Conservation (phyloP, 35 echinoderm and acorn worm genomes). For the Lytechinus pictus region DNA sequence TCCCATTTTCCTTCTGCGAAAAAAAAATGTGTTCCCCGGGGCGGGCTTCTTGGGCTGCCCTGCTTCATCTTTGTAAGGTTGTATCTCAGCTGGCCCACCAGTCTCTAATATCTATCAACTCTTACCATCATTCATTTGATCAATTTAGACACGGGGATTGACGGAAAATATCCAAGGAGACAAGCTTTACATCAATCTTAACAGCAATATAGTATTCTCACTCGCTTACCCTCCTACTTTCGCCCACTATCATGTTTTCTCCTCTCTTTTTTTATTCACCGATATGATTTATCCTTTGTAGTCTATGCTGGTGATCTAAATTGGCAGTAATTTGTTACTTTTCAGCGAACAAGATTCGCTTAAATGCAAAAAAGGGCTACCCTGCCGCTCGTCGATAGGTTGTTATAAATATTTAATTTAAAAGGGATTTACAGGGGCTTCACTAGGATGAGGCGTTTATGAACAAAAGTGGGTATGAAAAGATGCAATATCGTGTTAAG, state of each 20-base stretch:
- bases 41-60: neutral
- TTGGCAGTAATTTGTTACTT: conserved; percentile 4
- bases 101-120: conserved; percentile 11
- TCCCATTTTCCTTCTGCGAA: neutral
- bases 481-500: conserved; percentile 18
- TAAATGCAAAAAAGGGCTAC: conserved; percentile 4
- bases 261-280: neutral
- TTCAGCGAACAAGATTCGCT: neutral
- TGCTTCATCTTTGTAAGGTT: neutral
- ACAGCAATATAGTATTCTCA: conserved; percentile 41
- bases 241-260: neutral
- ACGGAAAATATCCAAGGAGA: conserved; percentile 22
- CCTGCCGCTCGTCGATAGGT: neutral
- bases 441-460: neutral
- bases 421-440: neutral
- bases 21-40: neutral
- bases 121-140: conserved; percentile 30
- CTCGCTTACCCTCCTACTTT: neutral
- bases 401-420: conserved; percentile 22
- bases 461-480: neutral
- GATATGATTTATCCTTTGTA: conserved; percentile 9
- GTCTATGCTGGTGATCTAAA: neutral
- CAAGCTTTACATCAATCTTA: conserved; percentile 29
- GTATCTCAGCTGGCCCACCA: conserved; percentile 21
- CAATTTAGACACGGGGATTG: conserved; percentile 36